Percentiles rank a stretch among this genome's conserved stretches.
These are phyloP conservation scores for Morone saxatilis DNA, from an alignment of 2,113 vertebrate genomes.

Conservation along the genomic window DNA sequence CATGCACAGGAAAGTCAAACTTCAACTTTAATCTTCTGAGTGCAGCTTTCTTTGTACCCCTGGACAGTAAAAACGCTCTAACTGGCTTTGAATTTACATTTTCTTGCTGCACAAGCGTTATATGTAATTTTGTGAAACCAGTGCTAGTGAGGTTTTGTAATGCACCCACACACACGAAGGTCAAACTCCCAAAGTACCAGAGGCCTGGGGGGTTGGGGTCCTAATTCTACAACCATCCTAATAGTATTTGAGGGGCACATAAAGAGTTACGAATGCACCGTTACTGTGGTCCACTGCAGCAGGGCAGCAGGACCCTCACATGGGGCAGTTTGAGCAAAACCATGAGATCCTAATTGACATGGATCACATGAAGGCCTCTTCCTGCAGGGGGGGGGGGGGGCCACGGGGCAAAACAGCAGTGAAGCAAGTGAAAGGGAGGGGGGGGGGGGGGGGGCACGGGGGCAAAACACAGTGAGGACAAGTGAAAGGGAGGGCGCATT, in stretches of 20 bases:
- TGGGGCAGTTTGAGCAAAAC: neutral
- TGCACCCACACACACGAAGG: neutral
- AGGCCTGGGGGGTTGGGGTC: too few species aligned
- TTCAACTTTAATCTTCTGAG: too few species aligned
- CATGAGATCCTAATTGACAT: conserved; percentile 20
- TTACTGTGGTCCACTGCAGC: neutral
- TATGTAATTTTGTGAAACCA: neutral
- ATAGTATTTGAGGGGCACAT: too few species aligned
- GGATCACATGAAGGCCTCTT: conserved; percentile 28
- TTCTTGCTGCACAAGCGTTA: neutral
- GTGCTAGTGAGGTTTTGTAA: neutral
- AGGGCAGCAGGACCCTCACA: neutral
- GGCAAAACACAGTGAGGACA: neutral
- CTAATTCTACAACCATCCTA: too few species aligned
- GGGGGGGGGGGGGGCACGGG: too few species aligned
- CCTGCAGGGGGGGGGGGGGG: neutral
- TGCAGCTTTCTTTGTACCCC: too few species aligned
- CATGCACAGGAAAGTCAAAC: neutral
- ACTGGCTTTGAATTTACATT: neutral
- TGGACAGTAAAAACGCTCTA: neutral
- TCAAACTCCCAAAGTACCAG: neutral
- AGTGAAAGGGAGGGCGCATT: neutral
- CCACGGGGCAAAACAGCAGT: neutral
- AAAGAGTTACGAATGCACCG: neutral
- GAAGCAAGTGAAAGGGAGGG: neutral